Conservation (phyloP, 2,797 vertebrate species). For the Sebastiscus albofasciatus region DNA sequence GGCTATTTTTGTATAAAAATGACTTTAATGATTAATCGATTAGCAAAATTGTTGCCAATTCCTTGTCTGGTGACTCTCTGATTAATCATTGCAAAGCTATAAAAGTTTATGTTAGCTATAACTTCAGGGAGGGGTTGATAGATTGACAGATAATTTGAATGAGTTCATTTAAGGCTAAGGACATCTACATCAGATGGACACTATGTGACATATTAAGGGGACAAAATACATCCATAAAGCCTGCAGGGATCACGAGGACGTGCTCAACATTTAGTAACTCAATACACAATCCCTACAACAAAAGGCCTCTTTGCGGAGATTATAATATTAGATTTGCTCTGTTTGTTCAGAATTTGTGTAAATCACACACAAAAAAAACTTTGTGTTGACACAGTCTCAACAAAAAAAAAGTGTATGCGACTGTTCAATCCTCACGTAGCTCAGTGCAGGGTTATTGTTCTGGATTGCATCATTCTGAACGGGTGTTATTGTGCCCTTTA, state of each 20-base stretch:
- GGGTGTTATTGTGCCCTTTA: neutral
- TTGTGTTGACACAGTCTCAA: conserved; percentile 3
- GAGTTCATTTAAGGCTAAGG: neutral
- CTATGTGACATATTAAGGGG: neutral
- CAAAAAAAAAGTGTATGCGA: neutral
- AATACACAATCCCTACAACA: neutral
- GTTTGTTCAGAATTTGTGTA: neutral
- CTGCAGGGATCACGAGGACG: neutral
- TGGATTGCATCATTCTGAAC: neutral
- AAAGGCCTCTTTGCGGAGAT: neutral
- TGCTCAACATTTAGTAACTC: neutral
- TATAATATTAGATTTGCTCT: conserved; percentile 4
- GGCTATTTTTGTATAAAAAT: no score
- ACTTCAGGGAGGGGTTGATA: neutral
- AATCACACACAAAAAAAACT: neutral
- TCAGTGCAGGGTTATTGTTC: neutral
- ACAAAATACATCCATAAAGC: neutral
- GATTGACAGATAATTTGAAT: neutral
- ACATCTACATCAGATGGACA: neutral
- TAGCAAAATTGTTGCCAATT: neutral
- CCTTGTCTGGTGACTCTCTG: neutral
- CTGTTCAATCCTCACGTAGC: neutral
- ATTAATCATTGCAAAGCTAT: neutral
- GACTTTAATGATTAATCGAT: neutral
- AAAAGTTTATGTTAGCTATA: neutral